Base-by-base conservation (phyloP, 1,140 invertebrate genomes). In the Cyclargus thomasi region DNA sequence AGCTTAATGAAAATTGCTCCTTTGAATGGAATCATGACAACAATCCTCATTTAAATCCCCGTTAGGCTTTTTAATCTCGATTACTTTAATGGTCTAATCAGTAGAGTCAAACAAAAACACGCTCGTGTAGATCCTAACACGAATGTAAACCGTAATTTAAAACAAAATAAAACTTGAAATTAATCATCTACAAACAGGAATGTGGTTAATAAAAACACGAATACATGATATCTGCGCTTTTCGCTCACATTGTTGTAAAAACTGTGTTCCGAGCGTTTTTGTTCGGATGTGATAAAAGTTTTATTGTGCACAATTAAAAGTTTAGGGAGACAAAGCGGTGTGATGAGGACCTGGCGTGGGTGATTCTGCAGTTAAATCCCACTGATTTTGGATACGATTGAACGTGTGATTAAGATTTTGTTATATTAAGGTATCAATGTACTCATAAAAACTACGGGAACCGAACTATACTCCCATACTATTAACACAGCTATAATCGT, bases 271-370 rank as follows among this genome's bases (percentile, higher is more conserved):
- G 64, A 57, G 70, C 55, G 70, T 55, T 59, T 57, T 53, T 66
- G 65, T 68, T 59, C 71, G 70, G 62, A 67, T 74, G 66, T 80
- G 74, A 74, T 73, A 72, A 77, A 70, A 75, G 75, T 81, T 81
- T 79, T 79, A 81, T 79, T 76, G 74, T 78, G 67, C 76, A 79
- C 79, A 78, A 81, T 81, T 81, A 81, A 81, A 81, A 79, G 74
- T 75, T 75, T 69, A 69, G 70, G 73, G 72, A 69, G 70, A 80
- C 76, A 76, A 74, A 76, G 73, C 70, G 74, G 53, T 70, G 74
- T 76, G 71, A 76, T 76, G 53, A 55, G 47, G 29, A 55, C 18
- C 16, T 2, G 35, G 23, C 55, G 23, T 55, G 21, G 22, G 16
- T 29, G 53, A n/a, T 53, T 65, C 23, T 65, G 53, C 22, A 18